These are phyloP conservation scores for Arge pagana DNA, from an alignment of 2,888 invertebrate genomes.

Conservation along the genomic window DNA sequence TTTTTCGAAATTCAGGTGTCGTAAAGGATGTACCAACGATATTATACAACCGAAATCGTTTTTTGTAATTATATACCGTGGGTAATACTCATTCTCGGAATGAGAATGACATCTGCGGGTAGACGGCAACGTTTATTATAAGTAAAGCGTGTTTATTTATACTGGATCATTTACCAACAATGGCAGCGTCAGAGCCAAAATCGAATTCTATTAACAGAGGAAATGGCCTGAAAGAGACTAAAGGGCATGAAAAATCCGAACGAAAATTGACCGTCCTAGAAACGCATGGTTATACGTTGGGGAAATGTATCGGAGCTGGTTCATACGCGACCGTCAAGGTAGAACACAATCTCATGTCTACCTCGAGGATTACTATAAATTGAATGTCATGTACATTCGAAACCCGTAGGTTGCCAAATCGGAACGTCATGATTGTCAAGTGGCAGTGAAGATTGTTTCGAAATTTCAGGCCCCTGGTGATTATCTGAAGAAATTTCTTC, in stretches of 20 bases:
- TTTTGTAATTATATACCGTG: too few species aligned
- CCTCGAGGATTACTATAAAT: neutral
- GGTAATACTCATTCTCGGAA: too few species aligned
- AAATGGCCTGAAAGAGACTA: conserved; percentile 18
- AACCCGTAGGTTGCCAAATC: conserved; percentile 71
- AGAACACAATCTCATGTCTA: too few species aligned
- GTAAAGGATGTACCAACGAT: too few species aligned
- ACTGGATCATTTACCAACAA: too few species aligned
- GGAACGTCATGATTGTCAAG: conserved; percentile 72
- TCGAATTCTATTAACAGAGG: conserved; percentile 1
- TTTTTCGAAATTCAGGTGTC: too few species aligned
- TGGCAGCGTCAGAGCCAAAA: conserved; percentile 20
- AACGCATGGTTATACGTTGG: conserved; percentile 76
- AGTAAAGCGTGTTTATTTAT: too few species aligned
- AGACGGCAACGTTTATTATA: too few species aligned
- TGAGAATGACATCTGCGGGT: too few species aligned
- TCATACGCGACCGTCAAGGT: conserved; percentile 83
- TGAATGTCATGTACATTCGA: neutral
- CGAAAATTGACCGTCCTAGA: conserved; percentile 70
- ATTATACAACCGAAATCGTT: too few species aligned
- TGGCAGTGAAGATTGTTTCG: conserved; percentile 83
- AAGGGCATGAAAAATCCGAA: conserved; percentile 33
- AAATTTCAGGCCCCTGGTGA: conserved; percentile 82
- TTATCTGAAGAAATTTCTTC: conserved; percentile 78
- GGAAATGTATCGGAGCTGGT: conserved; percentile 79